Conservation (phyloP, 2,797 vertebrate genomes). For the Pipistrellus pygmaeus region DNA sequence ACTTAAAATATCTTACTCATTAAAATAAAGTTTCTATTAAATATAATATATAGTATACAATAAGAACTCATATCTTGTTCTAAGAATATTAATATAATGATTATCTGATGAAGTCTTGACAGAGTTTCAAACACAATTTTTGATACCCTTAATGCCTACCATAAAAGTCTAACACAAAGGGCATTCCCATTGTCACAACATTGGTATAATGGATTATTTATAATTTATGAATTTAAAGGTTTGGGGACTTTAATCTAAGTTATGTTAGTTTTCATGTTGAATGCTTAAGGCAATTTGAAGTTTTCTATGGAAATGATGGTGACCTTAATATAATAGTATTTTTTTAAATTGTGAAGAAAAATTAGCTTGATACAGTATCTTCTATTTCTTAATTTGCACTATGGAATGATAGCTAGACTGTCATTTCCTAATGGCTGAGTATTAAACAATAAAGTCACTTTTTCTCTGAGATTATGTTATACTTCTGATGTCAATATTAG, state of each 20-base stretch:
- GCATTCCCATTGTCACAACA: neutral
- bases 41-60: neutral
- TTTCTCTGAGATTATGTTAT: neutral
- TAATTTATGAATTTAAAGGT: slow-evolving; percentile 16
- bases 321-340: neutral
- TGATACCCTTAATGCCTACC: neutral
- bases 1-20: neutral
- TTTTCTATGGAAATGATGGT: neutral
- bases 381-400: neutral
- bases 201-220: neutral
- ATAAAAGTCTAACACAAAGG: neutral
- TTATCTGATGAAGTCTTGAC: neutral
- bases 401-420: neutral
- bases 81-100: neutral
- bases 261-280: neutral
- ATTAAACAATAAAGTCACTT: neutral
- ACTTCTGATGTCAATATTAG: neutral
- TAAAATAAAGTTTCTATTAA: neutral
- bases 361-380: neutral
- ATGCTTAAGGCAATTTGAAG: neutral
- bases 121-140: neutral
- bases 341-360: neutral
- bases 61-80: neutral
- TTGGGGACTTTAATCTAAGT: neutral
- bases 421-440: neutral